Conservation (phyloP, 2,113 vertebrate genomes). For the Butorides virescens region DNA sequence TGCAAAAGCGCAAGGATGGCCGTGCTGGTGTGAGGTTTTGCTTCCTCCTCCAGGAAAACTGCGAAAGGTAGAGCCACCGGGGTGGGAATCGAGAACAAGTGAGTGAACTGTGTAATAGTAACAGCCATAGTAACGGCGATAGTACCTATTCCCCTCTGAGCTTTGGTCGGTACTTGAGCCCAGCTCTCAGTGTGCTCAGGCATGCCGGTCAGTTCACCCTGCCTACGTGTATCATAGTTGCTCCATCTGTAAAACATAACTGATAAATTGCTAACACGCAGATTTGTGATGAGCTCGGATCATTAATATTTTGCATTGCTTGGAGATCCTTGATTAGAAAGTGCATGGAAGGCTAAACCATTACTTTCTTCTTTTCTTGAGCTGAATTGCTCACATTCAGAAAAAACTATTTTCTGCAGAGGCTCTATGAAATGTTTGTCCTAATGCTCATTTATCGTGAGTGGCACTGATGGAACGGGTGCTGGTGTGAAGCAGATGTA, state of each 20-base stretch:
- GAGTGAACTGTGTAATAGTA: neutral
- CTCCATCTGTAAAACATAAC: neutral
- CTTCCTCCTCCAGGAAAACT: neutral
- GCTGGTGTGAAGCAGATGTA: conserved; percentile 72
- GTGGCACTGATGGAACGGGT: conserved; percentile 67
- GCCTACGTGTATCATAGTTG: accelerated
- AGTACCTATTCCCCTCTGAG: neutral
- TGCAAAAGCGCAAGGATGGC: neutral
- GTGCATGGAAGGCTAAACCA: neutral
- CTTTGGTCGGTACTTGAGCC: neutral
- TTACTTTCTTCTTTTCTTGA: conserved; percentile 34
- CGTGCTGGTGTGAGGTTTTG: neutral
- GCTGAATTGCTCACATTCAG: neutral
- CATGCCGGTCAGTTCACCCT: neutral
- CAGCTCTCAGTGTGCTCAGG: neutral
- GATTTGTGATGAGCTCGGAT: neutral
- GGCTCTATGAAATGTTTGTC: conserved; percentile 67
- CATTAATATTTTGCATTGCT: neutral
- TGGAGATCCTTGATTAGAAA: neutral
- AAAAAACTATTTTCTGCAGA: conserved; percentile 44
- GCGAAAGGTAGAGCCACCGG: neutral
- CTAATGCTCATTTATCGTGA: conserved; percentile 73
- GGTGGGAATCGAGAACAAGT: neutral
- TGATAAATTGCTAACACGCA: neutral
- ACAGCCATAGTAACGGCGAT: neutral